phyloP scores from a whole-genome alignment of 2,888 invertebrate genomes.

The Auanema freiburgensis region DNA sequence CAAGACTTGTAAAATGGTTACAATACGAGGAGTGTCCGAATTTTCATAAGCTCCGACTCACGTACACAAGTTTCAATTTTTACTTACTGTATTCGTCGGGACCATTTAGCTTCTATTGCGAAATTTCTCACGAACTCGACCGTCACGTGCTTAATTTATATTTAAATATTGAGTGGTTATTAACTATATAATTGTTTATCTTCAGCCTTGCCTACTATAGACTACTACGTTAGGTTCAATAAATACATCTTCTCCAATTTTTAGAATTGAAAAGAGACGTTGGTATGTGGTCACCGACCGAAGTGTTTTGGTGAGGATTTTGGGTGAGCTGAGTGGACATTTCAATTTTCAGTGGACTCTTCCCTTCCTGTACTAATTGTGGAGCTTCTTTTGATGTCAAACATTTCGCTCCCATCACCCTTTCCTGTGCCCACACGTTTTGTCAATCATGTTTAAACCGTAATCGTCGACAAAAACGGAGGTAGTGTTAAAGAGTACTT shows the following conservation, averaged over 20 bases:
- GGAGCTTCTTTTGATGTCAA: slow-evolving; percentile 4
- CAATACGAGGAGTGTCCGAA: too few relatives aligned
- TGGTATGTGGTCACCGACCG: slow-evolving; percentile 3
- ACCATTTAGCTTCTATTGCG: too few relatives aligned
- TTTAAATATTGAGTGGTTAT: not conserved
- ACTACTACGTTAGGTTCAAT: not conserved
- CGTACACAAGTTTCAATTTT: too few relatives aligned
- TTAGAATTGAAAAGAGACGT: slow-evolving; percentile 1
- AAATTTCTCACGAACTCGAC: too few relatives aligned
- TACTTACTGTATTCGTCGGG: too few relatives aligned
- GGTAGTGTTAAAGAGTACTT: not conserved
- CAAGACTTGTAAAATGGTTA: too few relatives aligned
- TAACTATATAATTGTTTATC: slow-evolving; percentile 4
- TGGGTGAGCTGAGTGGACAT: not conserved
- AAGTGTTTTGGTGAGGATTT: not conserved
- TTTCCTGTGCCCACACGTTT: too few relatives aligned
- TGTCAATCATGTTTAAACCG: not conserved
- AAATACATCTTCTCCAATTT: not conserved
- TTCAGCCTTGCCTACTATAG: not conserved
- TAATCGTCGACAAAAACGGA: not conserved
- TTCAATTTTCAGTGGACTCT: not conserved
- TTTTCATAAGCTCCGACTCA: too few relatives aligned
- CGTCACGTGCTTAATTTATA: too few relatives aligned
- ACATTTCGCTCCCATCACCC: too few relatives aligned
- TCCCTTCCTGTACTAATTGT: slow-evolving; percentile 4